Evolutionary conservation across 37 sponge, comb jelly and placozoan genomes (phyloP).

Genomic region (Spongilla lacustris): DNA sequence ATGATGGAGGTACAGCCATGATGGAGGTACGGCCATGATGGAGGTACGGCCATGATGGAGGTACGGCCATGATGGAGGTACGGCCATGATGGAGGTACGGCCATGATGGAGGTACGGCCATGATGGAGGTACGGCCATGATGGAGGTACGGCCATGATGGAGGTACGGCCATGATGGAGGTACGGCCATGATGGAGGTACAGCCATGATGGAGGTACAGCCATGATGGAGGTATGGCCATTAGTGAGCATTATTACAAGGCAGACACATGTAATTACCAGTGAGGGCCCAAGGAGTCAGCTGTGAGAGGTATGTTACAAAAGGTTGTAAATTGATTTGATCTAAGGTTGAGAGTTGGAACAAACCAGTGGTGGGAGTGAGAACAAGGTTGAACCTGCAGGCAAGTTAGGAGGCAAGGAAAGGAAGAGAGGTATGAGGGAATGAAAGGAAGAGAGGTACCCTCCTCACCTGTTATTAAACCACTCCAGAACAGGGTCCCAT

Average conservation of each 20-base stretch:
- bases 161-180: too few species aligned
- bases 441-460: background rate
- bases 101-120: too few species aligned
- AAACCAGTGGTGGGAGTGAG: background rate
- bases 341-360: background rate
- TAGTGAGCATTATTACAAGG: background rate
- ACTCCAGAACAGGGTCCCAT: slow-evolving; percentile 81
- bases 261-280: background rate
- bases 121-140: too few species aligned
- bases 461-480: slow-evolving; percentile 82
- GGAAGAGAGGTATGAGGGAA: background rate
- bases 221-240: too few species aligned
- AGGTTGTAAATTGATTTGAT: background rate
- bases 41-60: too few species aligned
- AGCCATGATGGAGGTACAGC: too few species aligned
- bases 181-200: too few species aligned
- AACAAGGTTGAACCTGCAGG: background rate
- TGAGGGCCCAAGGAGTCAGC: background rate
- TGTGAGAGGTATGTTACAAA: background rate
- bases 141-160: too few species aligned
- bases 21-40: too few species aligned
- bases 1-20: too few species aligned
- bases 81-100: too few species aligned
- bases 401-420: background rate
- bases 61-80: too few species aligned